Conservation (phyloP, 2,113 vertebrate genomes). For the Pollachius pollachius region DNA sequence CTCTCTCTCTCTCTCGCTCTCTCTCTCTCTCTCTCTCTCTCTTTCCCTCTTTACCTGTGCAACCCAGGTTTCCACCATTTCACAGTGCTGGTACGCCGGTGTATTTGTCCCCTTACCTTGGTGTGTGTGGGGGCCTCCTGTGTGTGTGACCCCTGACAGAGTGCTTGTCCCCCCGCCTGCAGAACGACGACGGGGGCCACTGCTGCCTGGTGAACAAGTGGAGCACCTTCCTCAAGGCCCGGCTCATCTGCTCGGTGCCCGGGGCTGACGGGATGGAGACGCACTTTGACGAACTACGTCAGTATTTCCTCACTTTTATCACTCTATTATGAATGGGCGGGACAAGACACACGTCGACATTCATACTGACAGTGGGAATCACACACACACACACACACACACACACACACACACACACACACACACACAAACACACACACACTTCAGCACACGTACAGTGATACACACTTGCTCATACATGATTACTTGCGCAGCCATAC, state of each 20-base stretch:
- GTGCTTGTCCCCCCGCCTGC: background rate
- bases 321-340: background rate
- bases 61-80: conserved; percentile 28
- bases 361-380: background rate
- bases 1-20: too few species aligned
- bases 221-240: conserved; percentile 98
- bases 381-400: background rate
- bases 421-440: background rate
- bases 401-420: background rate
- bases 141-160: conserved; percentile 15
- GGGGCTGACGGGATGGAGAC: conserved; percentile 94
- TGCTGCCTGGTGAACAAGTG: conserved; percentile 99
- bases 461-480: background rate
- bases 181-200: conserved; percentile 97
- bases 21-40: too few species aligned
- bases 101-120: conserved; percentile 40
- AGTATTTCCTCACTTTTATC: conserved; percentile 52
- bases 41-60: background rate
- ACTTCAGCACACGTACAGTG: too few species aligned
- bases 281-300: conserved; percentile 95
- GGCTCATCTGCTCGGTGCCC: conserved; percentile 94
- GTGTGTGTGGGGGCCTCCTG: conserved; percentile 31
- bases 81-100: conserved; percentile 34
- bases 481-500: too few species aligned
- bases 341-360: background rate